Evolutionary conservation across 2,888 invertebrate genomes (phyloP), one percentile per base, ranked within the genome.

Genomic region (Sicus ferrugineus): DNA sequence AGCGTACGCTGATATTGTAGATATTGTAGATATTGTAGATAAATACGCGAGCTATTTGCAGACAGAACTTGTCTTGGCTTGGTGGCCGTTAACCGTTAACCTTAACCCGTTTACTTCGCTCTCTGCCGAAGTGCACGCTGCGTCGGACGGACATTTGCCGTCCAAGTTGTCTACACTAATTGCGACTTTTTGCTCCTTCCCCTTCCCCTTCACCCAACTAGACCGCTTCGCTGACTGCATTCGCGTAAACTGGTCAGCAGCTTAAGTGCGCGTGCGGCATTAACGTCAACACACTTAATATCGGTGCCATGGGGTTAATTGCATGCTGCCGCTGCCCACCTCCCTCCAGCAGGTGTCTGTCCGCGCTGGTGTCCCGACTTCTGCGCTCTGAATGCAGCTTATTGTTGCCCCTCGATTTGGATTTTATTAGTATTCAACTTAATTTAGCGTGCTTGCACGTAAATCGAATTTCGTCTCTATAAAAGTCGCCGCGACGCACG

Each of bases 221-320:
- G 38, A 38, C 38, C 14, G 38, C 7, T 34, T 34, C 42, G 14
- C 9, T n/a, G 23, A 5, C 54, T 7, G 1, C 54, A 16, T 28
- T 4, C 26, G 28, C 54, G 54, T 26, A 23, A 16, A 3, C 42
- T 4, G 11, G 54, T 54, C 23, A 54, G 28, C 28, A 7, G n/a
- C n/a, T n/a, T 28, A 54, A 54, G 26, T 23, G 54, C 14, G 7
- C 11, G 21, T 3, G 11, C 50, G 23, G 21, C 19, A 5, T 50
- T 21, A 3, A 54, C 54, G 28, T 54, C 28, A 54, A 52, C 6
- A 54, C 28, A 28, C 54, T 54, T 54, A 21, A 54, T 26, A 59
- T 38, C 30, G 23, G 23, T 58, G 67, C 48, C 67, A 59, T 48
- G 31, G 48, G 67, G 58, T 58, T 67, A 58, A 58, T 42, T 67